phyloP scores from a whole-genome alignment of 2,797 vertebrate species.

The Erithacus rubecula region DNA sequence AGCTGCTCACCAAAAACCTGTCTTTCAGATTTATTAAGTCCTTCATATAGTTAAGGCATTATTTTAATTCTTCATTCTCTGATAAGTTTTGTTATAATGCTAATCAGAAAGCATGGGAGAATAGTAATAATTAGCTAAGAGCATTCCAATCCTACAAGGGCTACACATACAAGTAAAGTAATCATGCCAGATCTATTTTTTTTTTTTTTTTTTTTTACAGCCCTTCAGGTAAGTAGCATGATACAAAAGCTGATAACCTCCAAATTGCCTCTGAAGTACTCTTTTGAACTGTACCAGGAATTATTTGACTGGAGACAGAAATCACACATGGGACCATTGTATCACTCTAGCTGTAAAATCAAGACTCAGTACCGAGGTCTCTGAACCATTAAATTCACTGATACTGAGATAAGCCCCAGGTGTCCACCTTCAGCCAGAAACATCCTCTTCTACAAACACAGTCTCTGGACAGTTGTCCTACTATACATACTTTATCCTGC shows the following conservation, averaged over 20 bases:
- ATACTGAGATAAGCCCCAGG: background rate
- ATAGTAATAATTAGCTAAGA: constrained; percentile 18
- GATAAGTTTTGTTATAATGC: background rate
- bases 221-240: background rate
- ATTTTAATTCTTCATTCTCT: background rate
- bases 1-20: background rate
- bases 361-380: background rate
- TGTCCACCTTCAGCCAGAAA: background rate
- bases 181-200: background rate
- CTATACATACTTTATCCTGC: background rate
- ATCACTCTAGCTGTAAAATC: background rate
- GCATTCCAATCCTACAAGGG: background rate
- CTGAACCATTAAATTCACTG: background rate
- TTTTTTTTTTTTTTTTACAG: background rate
- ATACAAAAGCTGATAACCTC: background rate
- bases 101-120: background rate
- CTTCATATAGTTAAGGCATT: background rate
- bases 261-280: background rate
- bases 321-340: background rate
- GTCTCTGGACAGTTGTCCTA: background rate
- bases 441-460: background rate
- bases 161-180: background rate
- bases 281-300: background rate
- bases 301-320: constrained; percentile 18
- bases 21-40: background rate